A percentile compares a stretch with the other conserved stretches of the same genome.
Evolutionary conservation across 2,113 vertebrate genomes (phyloP).

Genomic region (Athene cunicularia): DNA sequence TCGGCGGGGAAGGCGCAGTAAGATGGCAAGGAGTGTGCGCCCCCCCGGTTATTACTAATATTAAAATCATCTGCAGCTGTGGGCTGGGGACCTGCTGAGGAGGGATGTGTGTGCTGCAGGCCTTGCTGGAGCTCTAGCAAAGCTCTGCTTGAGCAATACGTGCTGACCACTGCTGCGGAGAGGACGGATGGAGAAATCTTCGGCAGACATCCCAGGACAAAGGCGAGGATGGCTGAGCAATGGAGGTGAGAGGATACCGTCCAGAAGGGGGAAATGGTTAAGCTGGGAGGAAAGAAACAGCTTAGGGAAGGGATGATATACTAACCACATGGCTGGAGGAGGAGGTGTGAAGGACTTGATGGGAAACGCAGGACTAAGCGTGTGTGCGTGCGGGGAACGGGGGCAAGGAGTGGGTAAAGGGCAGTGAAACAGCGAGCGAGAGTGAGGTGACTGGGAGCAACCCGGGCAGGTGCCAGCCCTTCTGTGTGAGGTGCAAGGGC

Average conservation of each 20-base stretch:
- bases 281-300: not conserved
- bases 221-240: not conserved
- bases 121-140: not conserved
- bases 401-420: not conserved
- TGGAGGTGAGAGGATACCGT: not conserved
- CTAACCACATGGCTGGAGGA: not conserved
- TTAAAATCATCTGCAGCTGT: not conserved
- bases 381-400: not conserved
- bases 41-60: not conserved
- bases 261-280: not conserved
- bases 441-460: not conserved
- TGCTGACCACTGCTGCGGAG: not conserved
- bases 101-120: not conserved
- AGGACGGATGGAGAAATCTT: not conserved
- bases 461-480: not conserved
- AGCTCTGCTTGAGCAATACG: not conserved
- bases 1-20: not conserved
- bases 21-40: not conserved
- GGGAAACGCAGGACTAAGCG: not conserved
- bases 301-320: not conserved
- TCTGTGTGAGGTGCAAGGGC: no score
- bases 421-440: not conserved
- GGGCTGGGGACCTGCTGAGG: not conserved
- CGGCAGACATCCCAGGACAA: not conserved
- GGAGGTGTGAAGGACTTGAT: constrained; percentile 6